These are phyloP conservation scores for Teleiodes luculella DNA, from an alignment of 2,888 invertebrate genomes.

Conservation along the genomic window DNA sequence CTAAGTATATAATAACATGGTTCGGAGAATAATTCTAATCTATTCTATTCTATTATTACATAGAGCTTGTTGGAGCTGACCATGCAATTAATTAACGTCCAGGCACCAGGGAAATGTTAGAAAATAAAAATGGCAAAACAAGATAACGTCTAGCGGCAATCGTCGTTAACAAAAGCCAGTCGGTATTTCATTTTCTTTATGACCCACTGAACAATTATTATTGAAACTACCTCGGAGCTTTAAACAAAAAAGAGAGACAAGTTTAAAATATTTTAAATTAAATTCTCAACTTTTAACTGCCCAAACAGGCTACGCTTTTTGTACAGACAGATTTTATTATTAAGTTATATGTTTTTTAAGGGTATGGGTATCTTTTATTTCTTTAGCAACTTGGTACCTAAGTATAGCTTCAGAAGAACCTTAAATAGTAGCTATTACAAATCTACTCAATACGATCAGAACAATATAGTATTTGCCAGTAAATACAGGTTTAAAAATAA, in stretches of 20 bases:
- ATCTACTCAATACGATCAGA: no score
- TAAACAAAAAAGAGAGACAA: not conserved
- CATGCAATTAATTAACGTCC: slow-evolving; percentile 5
- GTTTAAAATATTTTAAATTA: not conserved
- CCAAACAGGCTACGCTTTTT: no score
- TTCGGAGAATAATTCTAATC: not conserved
- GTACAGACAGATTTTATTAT: no score
- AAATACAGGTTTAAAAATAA: no score
- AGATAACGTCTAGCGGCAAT: not conserved
- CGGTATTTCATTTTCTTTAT: not conserved
- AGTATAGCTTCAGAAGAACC: no score
- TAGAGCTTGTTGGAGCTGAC: slow-evolving; percentile 2
- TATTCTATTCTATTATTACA: no score
- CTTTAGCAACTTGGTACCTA: no score
- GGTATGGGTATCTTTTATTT: no score
- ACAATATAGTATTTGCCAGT: no score
- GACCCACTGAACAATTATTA: not conserved
- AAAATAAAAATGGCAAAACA: not conserved
- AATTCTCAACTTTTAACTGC: no score
- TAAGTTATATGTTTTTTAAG: no score
- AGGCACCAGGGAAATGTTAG: slow-evolving; percentile 1
- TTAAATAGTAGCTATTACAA: no score
- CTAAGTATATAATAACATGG: not conserved
- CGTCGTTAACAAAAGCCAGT: not conserved
- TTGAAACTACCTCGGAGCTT: not conserved